phyloP scores from a whole-genome alignment of 2,113 vertebrate genomes.

The Dasypus novemcinctus region DNA sequence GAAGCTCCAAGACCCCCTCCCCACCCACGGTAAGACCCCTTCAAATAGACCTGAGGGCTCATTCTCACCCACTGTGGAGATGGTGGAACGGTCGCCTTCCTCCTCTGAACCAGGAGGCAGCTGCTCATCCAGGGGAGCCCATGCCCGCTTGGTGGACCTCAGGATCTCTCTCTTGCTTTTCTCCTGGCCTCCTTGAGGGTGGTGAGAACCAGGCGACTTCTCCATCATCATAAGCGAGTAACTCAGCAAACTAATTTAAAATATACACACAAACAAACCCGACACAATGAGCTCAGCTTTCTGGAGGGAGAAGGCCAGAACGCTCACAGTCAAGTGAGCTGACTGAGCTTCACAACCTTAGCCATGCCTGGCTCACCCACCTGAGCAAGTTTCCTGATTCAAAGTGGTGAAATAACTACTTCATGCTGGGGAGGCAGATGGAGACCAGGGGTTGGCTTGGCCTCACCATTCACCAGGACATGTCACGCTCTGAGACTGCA shows the following conservation, averaged over 20 bases:
- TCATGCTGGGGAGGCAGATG: not conserved
- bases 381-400: not conserved
- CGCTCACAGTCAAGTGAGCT: not conserved
- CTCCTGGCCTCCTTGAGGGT: not conserved
- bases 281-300: not conserved
- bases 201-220: not conserved
- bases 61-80: constrained; percentile 27
- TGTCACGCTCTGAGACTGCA: not conserved
- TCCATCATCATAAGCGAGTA: constrained; percentile 55
- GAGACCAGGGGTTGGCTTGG: not conserved
- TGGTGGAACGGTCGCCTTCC: not conserved
- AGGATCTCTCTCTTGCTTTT: constrained; percentile 50
- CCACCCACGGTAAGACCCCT: not conserved
- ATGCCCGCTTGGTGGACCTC: constrained; percentile 36
- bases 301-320: not conserved
- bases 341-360: not conserved
- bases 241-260: constrained; percentile 20
- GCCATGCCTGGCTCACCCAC: not conserved
- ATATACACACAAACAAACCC: not conserved
- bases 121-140: constrained; percentile 54
- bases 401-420: not conserved
- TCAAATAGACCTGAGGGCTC: not conserved
- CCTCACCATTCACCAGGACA: not conserved
- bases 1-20: not conserved
- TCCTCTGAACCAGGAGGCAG: not conserved